Conservation (phyloP, 2,888 invertebrate species). For the Gortyna flavago region DNA sequence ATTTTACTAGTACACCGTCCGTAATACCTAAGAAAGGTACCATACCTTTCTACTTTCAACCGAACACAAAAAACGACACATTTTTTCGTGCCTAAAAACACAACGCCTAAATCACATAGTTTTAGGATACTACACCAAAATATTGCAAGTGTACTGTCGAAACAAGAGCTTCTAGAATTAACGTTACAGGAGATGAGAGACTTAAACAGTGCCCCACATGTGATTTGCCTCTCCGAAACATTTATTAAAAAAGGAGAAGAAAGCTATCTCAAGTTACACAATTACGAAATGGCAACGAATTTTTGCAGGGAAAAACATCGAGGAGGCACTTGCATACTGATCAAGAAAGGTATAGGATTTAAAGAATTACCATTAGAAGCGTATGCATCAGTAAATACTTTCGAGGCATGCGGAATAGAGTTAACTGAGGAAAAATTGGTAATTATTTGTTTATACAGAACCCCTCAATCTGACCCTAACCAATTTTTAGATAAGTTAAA, state of each 20-base stretch:
- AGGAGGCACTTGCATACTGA: no score
- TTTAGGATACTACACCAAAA: neutral
- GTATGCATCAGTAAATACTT: no score
- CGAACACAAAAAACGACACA: neutral
- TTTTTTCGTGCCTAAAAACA: slow-evolving; percentile 5
- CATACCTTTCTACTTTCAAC: neutral
- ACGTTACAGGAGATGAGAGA: neutral
- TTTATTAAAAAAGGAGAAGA: slow-evolving; percentile 12
- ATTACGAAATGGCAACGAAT: slow-evolving; percentile 1
- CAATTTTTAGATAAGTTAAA: no score
- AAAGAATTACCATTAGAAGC: no score
- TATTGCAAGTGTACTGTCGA: neutral
- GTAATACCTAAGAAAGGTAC: neutral
- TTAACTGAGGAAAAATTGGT: no score
- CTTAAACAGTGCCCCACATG: neutral
- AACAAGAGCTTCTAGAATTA: neutral
- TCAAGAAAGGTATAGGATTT: no score
- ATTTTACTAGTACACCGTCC: neutral
- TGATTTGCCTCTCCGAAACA: slow-evolving; percentile 8
- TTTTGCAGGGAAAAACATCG: no score
- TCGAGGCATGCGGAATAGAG: no score
- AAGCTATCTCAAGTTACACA: neutral
- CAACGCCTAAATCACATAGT: neutral
- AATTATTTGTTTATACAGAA: no score
- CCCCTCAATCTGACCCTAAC: no score